Evolutionary conservation across 2,113 vertebrate species (phyloP).

Genomic region (Ammodytes marinus): DNA sequence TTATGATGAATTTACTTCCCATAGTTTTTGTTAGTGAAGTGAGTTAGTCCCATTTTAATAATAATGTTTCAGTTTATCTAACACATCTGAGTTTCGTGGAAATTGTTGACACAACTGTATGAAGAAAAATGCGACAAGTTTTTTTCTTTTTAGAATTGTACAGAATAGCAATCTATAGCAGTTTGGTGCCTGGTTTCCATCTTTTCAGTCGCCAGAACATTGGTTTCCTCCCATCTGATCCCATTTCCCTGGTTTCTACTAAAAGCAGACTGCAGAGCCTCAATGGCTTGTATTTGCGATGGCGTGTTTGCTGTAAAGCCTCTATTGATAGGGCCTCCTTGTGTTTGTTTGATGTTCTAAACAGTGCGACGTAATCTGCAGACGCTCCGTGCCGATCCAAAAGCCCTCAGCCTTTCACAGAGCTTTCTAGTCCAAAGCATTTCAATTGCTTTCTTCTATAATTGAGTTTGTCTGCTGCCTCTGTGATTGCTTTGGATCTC

Average conservation of each 20-base stretch:
- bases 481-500: conserved; percentile 79
- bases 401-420: conserved; percentile 74
- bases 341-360: conserved; percentile 79
- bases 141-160: not conserved
- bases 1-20: too few relatives aligned
- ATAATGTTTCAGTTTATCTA: too few relatives aligned
- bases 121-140: too few relatives aligned
- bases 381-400: conserved; percentile 67
- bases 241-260: conserved; percentile 25
- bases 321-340: conserved; percentile 72
- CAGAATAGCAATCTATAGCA: conserved; percentile 39
- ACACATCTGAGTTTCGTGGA: too few relatives aligned
- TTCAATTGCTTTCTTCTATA: conserved; percentile 82
- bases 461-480: conserved; percentile 80
- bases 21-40: too few relatives aligned
- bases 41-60: too few relatives aligned
- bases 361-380: conserved; percentile 76
- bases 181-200: not conserved
- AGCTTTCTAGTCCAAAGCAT: conserved; percentile 78
- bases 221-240: conserved; percentile 52
- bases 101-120: too few relatives aligned
- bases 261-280: conserved; percentile 8
- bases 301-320: conserved; percentile 57
- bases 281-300: conserved; percentile 38
- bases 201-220: conserved; percentile 44